Conservation (phyloP, 2,888 invertebrate genomes). For the Torymus texanus region DNA sequence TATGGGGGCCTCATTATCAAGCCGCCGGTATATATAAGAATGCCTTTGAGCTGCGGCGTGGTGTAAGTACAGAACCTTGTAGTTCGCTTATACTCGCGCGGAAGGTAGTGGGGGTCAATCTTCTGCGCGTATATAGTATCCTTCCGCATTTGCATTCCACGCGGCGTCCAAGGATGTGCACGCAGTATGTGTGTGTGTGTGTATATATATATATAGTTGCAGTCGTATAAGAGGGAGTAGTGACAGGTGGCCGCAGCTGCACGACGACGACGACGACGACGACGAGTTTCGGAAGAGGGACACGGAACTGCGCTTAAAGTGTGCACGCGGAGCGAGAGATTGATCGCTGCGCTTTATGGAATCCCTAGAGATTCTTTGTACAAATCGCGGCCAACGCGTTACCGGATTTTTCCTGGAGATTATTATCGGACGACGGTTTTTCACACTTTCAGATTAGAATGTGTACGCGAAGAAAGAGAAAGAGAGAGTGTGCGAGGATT, state of each 20-base stretch:
- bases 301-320: conserved; percentile 51
- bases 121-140: conserved; percentile 2
- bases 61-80: conserved; percentile 47
- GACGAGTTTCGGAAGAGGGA: conserved; percentile 1
- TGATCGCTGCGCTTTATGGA: conserved; percentile 40
- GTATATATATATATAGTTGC: not conserved
- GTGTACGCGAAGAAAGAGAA: too few relatives aligned
- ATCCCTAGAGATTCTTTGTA: conserved; percentile 10
- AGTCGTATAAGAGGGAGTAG: not conserved
- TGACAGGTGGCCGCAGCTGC: conserved; percentile 34
- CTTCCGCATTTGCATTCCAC: conserved; percentile 48
- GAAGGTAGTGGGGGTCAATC: conserved; percentile 24
- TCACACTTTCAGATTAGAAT: conserved; percentile 22
- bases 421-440: conserved; percentile 24
- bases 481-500: too few relatives aligned
- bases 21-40: conserved; percentile 6
- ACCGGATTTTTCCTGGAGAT: not conserved
- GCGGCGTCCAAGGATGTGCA: not conserved
- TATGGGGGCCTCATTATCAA: conserved; percentile 4
- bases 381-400: not conserved
- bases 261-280: conserved; percentile 8
- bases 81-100: not conserved
- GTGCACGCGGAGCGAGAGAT: conserved; percentile 23
- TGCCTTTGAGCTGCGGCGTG: conserved; percentile 20
- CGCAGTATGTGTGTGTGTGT: not conserved